Evolutionary conservation across 2,113 vertebrate genomes (phyloP), one percentile per base, ranked within the genome.

Genomic region (Neolamprologus sp.): DNA sequence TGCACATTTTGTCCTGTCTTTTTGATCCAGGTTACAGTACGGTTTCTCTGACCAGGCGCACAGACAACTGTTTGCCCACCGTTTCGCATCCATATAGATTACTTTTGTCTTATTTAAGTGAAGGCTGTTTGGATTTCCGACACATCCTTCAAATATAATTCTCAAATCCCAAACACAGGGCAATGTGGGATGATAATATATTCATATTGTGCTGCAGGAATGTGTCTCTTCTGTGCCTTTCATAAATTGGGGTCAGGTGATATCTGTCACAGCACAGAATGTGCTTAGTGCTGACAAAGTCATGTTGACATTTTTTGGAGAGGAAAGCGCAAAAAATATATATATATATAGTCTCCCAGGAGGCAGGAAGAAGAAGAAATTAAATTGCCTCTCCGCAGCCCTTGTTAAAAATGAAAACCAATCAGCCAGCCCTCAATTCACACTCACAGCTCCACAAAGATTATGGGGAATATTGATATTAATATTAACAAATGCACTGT

Each of bases 221-320:
- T 75, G 88, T 75, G 80, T 91, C 92, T 91, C 87, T 81, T 87
- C 87, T 54, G 63, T 65, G 89, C 84, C 93, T 93, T 86, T 90
- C 82, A 85, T 94, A 96, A 95, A 96, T 96, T 96, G 96, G 91
- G 95, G 95, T 96, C 95, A 95, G 91, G 90, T 95, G 93, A 92
- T 94, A 94, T 94, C 94, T 93, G 94, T 94, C 93, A 92, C 91
- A 83, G 91, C 87, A 90, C 88, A 91, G 91, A 91, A 91, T 92
- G 86, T 90, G 88, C 92, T 94, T 87, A 89, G 86, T 89, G 93
- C 93, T 93, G 88, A 94, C 93, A 89, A 94, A 93, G 94, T 95
- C 92, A 17, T 93, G 93, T 94, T 95, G 93, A 95, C 93, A 92
- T 90, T 94, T 94, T 93, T 93, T 90, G 75, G 84, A 91, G 93